These are phyloP conservation scores for Aphidius colemani DNA, from an alignment of 2,888 invertebrate species.

Conservation along the genomic window DNA sequence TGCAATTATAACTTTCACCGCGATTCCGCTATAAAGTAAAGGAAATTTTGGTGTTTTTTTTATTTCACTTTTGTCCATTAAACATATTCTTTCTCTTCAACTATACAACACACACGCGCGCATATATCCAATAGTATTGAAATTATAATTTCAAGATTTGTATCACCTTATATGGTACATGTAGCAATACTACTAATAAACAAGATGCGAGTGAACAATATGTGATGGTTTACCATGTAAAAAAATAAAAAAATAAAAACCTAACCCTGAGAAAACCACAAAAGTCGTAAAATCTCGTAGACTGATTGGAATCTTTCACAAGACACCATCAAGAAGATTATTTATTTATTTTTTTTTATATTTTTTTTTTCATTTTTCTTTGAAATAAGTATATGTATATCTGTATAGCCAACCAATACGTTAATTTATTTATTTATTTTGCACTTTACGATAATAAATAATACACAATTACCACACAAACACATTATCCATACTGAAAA, in stretches of 20 bases:
- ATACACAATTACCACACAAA: not conserved
- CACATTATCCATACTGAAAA: not conserved
- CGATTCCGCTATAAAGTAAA: conserved; percentile 4
- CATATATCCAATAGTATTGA: too few relatives aligned
- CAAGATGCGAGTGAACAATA: too few relatives aligned
- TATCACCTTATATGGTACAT: too few relatives aligned
- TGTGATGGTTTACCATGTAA: too few relatives aligned
- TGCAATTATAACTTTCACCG: conserved; percentile 37
- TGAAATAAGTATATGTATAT: too few relatives aligned
- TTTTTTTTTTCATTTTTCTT: not conserved
- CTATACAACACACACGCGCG: too few relatives aligned
- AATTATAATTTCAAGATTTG: too few relatives aligned
- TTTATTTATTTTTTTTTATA: not conserved
- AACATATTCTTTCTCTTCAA: too few relatives aligned
- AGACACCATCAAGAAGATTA: not conserved
- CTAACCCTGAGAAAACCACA: conserved; percentile 28
- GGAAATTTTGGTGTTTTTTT: too few relatives aligned
- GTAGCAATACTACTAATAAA: too few relatives aligned
- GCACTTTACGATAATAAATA: not conserved
- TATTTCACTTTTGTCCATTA: too few relatives aligned
- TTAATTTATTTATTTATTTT: not conserved
- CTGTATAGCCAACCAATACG: conserved; percentile 11
- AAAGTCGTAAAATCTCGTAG: conserved; percentile 37
- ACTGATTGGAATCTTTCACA: conserved; percentile 34
- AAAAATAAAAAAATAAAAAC: conserved; percentile 20